Evolutionary conservation across 2,888 invertebrate species (phyloP).

Genomic region (Tachina grossa): DNA sequence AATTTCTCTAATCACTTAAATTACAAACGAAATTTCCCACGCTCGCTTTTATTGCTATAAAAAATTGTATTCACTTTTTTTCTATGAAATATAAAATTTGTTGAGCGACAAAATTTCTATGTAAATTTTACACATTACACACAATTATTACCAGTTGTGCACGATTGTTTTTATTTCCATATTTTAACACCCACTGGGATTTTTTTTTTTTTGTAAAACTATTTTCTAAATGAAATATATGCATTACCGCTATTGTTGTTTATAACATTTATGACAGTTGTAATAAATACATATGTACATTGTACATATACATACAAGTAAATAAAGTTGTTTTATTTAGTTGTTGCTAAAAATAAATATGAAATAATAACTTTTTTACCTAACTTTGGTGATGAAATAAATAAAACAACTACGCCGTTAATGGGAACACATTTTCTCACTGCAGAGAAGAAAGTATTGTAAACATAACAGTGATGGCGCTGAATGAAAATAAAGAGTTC

Average conservation of each 20-base stretch:
- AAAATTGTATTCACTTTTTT: neutral
- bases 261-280: neutral
- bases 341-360: neutral
- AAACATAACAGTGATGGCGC: no score
- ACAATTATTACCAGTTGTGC: neutral
- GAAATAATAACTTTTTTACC: neutral
- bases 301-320: neutral
- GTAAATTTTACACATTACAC: neutral
- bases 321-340: constrained; percentile 1
- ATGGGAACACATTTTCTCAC: neutral
- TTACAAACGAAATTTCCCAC: neutral
- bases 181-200: constrained; percentile 32
- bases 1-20: no score
- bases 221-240: constrained; percentile 14
- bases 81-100: neutral
- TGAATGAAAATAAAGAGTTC: no score
- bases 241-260: neutral
- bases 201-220: neutral
- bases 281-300: neutral
- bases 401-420: neutral
- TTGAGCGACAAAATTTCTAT: neutral
- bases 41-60: neutral
- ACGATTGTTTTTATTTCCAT: constrained; percentile 26
- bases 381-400: neutral
- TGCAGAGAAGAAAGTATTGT: neutral